Base-by-base conservation (phyloP, 2,797 vertebrate species). In the Spizella passerina region DNA sequence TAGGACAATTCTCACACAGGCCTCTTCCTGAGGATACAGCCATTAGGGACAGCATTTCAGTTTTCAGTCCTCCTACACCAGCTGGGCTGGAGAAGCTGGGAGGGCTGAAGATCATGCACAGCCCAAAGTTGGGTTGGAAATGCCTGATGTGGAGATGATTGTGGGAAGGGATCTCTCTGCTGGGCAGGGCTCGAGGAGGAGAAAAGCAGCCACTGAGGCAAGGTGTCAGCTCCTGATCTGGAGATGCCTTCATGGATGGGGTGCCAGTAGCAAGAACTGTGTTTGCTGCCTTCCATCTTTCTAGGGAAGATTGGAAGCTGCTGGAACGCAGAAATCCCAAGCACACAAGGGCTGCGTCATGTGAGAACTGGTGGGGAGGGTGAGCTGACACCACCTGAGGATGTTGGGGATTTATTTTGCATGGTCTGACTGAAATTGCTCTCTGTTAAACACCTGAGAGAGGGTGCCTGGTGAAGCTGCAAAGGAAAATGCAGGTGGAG, bases 271-370 rank as follows among this genome's bases (percentile, higher is more conserved):
- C 30, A 84, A 70, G 73, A 59, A 24, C 23, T 36, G 34, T 36
- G 34, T 78, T 72, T 60, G 30, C 47, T 88, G 21, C 44, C 52
- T 77, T 5, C 43, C 19, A 63, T 53, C 20, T 53, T 53, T 21
- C 30, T 46, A 19, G 39, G 75, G 44, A 70, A 46, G 15, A 22
- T 36, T 52, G 43, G 59, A 87, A 85, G 47, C 21, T 91, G 16
- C 78, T 91, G 68, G 47, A 91, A 77, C 57, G 38, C 52, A 78
- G 70, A 75, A 81, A 50, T 57, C 32, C 39, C 63, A 47, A 43
- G 38, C 15, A 13, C 21, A 15, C 5, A 8, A 61, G 32, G 1
- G 0, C 44, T 66, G 18, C 0, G 0, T 70, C 30, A 4, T 15
- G 22, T 71, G 12, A 71, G 26, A 27, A 22, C 26, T 24, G 36